Evolutionary conservation across 2,888 invertebrate genomes (phyloP).

Genomic region (Nipponacmea schrenckii): DNA sequence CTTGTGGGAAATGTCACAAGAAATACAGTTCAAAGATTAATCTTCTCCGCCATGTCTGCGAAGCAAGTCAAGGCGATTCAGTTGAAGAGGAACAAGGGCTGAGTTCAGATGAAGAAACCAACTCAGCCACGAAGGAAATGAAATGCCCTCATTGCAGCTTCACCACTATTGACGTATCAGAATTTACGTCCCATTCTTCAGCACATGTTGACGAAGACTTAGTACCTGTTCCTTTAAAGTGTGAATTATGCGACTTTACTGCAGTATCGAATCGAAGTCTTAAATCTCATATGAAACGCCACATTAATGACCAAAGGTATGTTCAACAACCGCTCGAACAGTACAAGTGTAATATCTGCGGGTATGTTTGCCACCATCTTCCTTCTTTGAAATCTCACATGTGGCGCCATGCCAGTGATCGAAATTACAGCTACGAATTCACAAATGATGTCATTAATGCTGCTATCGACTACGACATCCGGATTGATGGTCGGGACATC

Average conservation of each 20-base stretch:
- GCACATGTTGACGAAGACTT: constrained; percentile 35
- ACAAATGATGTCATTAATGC: constrained; percentile 66
- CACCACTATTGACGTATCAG: constrained; percentile 37
- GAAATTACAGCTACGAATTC: constrained; percentile 64
- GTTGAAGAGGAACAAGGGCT: background rate
- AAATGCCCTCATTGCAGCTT: constrained; percentile 54
- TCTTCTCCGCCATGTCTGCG: background rate
- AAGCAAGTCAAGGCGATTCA: background rate
- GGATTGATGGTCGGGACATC: constrained; percentile 43
- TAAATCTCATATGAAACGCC: constrained; percentile 67
- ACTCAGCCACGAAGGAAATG: background rate
- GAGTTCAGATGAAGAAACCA: constrained; percentile 12
- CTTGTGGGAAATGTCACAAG: constrained; percentile 10
- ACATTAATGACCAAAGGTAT: constrained; percentile 64
- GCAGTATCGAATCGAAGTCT: constrained; percentile 62
- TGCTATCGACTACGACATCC: constrained; percentile 62
- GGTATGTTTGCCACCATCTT: constrained; percentile 66
- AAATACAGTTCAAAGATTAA: background rate
- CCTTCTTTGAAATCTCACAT: constrained; percentile 67
- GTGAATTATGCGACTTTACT: constrained; percentile 63
- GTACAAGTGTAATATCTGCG: constrained; percentile 66
- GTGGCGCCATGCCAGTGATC: constrained; percentile 66
- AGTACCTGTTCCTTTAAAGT: constrained; percentile 48
- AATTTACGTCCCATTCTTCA: constrained; percentile 45
- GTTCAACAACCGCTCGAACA: constrained; percentile 66